Evolutionary conservation across 2,888 invertebrate genomes (phyloP), one percentile per base, ranked within the genome.

Genomic region (Ichneumon xanthorius): DNA sequence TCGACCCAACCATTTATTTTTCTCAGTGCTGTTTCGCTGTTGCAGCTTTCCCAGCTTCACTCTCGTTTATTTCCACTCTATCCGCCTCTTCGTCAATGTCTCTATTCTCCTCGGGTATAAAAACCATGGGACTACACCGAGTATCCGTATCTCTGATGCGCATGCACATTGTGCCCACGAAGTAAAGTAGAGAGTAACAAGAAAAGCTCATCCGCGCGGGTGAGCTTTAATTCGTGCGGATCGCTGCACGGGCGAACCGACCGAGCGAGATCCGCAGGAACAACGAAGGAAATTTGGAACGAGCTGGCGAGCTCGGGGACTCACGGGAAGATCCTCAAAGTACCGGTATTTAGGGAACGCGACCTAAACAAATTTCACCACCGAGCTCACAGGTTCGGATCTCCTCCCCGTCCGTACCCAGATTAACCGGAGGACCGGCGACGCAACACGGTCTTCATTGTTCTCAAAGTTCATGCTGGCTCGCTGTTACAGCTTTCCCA

Each of bases 201-300:
- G 58, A 58, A 40, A 40, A 40, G 90, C 89, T 89, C 91, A 90
- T 88, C 90, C 90, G 91, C 90, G 91, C 91, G 87, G 90, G 88
- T 90, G 87, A 40, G 40, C 19, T 58, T 75, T 26, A 70, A 81
- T 75, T 81, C 81, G 63, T 81, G 81, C 68, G 81, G 61, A 70
- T 65, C 61, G 33, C n/a, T 61, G 76, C 19, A 81, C 76, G 68
- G 58, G n/a, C 67, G 68, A 68, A 76, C 76, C 61, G 50, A 70
- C 40, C 40, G 40, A 63, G 37, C 45, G 75, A 45, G 5, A 61
- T 22, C 22, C 30, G 26, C 4, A 30, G 30, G 22, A 30, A 61
- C 30, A 4, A 26, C 22, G 26, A 14, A 40, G 11, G 50, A 26
- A 63, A 33, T 40, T 11, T 3, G n/a, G 2, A 65, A 48, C 37